Evolutionary conservation across 2,113 vertebrate species (phyloP).

Genomic region (Pyrgilauda ruficollis): DNA sequence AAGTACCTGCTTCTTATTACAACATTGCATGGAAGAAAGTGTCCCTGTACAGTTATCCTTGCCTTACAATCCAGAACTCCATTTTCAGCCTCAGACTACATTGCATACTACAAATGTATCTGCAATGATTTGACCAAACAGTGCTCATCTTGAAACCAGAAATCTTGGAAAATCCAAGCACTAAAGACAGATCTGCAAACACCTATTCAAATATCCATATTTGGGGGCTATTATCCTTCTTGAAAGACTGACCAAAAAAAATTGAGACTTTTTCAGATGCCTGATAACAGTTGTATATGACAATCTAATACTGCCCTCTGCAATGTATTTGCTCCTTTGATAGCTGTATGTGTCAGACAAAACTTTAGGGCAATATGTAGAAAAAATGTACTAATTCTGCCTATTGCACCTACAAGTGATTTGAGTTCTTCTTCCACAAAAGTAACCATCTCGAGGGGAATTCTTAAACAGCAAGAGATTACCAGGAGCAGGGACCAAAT

Average conservation of each 20-base stretch:
- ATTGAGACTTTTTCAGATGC: neutral
- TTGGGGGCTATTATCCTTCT: neutral
- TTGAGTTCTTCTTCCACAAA: neutral
- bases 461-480: neutral
- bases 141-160: neutral
- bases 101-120: neutral
- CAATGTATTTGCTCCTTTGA: neutral
- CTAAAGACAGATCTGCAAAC: neutral
- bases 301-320: neutral
- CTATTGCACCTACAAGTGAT: neutral
- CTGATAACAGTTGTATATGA: neutral
- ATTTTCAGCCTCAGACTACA: neutral
- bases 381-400: neutral
- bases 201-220: neutral
- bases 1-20: neutral
- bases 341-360: neutral
- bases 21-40: neutral
- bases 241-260: neutral
- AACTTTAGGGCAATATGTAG: neutral
- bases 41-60: neutral
- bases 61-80: neutral
- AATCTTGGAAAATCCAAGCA: neutral
- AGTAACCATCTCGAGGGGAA: neutral
- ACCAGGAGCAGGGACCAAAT: neutral
- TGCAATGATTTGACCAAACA: neutral